Conservation (phyloP, 2,888 invertebrate species). For the Drosophila mercatorum region DNA sequence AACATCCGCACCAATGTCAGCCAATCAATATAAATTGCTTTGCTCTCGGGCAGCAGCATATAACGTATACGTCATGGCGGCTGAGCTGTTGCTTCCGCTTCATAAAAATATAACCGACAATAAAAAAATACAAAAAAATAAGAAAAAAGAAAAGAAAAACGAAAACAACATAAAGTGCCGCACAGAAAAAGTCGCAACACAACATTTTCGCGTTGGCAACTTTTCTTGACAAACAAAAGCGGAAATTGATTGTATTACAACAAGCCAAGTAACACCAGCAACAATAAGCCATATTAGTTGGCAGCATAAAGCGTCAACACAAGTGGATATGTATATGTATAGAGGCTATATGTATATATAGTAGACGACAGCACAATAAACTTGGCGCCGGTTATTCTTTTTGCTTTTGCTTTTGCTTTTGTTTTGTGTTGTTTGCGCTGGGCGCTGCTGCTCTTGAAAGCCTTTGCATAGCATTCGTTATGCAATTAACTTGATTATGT, state of each 20-base stretch:
- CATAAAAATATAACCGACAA: constrained; percentile 51
- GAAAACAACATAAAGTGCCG: constrained; percentile 45
- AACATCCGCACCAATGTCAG: constrained; percentile 26
- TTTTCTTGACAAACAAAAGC: constrained; percentile 76
- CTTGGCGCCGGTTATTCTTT: constrained; percentile 62
- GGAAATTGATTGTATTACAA: constrained; percentile 78
- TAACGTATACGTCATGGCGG: constrained; percentile 72
- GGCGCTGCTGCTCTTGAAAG: constrained; percentile 22
- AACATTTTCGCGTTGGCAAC: constrained; percentile 43
- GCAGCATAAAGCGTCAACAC: constrained; percentile 39
- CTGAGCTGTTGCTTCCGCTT: constrained; percentile 74
- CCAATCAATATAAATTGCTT: constrained; percentile 55
- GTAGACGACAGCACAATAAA: constrained; percentile 66
- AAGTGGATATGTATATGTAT: not conserved
- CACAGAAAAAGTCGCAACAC: constrained; percentile 61
- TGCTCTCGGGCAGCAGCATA: constrained; percentile 11
- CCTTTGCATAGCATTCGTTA: constrained; percentile 57
- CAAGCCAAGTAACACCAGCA: constrained; percentile 31
- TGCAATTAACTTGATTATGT: constrained; percentile 79
- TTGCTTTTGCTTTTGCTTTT: constrained; percentile 16
- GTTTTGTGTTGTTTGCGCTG: constrained; percentile 23
- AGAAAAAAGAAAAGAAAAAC: constrained; percentile 6
- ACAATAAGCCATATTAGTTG: constrained; percentile 41
- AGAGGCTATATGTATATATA: not conserved
- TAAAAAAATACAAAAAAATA: constrained; percentile 5